Base-by-base conservation (phyloP, 37 sponge, comb jelly and placozoan species). In the Tethya wilhelma region DNA sequence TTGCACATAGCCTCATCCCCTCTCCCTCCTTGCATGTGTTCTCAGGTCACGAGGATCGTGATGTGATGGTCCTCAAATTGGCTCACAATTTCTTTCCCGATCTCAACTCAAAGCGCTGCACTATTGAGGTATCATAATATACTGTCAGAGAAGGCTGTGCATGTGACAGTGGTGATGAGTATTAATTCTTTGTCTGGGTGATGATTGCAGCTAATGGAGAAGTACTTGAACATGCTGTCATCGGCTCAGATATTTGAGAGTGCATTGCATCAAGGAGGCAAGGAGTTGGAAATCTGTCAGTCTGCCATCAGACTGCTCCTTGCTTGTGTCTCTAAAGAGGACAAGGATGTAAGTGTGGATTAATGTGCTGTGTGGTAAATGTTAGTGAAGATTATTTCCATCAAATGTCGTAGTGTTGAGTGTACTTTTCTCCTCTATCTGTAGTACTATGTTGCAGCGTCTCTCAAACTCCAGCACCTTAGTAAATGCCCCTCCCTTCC, bases 221-320 rank as follows among this genome's bases (percentile, higher is more conserved):
- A 72, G 23, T 86, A 81, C 49, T 22, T 79, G 36, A 36, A 44
- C 25, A 73, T 86, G 67, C 69, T 91, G 77, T 19, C 38, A 12
- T 5, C 69, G 37, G 67, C 75, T 22, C 60, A 74, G n/a, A 42
- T 77, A 34, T 78, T 81, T 44, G 44, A 77, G 12, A 53, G 63
- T 36, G n/a, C 23, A 14, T 30, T 38, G 25, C 34, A 38, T n/a
- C 38, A 63, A 30, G 17, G 56, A 2, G 29, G 26, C 40, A 7
- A 38, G 1, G 62, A 73, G 39, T 31, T 73, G 40, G 68, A 49
- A 11, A 29, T 86, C 38, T 14, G 28, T 2, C 80, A 64, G 20
- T 53, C 80, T n/a, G 63, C 68, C 19, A 42, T 49, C 44, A 79
- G 90, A 32, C 40, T 90, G 0, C 90, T 90, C 42, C 77, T 90